Conservation (phyloP, 1,140 invertebrate species). For the Scylla paramamosain region DNA sequence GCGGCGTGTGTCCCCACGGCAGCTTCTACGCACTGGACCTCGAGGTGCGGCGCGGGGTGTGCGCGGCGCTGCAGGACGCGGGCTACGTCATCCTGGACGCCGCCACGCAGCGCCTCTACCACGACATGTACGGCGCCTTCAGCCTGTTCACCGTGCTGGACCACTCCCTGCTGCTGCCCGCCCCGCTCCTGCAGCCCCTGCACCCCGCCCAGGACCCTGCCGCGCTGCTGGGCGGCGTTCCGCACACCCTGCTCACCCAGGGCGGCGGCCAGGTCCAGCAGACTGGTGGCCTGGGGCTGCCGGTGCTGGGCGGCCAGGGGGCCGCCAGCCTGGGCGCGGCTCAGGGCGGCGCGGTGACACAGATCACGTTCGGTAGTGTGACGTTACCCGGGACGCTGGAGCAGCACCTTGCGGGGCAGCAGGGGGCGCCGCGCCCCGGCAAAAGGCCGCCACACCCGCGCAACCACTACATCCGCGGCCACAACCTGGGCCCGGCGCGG, state of each 20-base stretch:
- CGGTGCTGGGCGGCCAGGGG: background rate
- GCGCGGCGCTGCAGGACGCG: background rate
- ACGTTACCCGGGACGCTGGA: background rate
- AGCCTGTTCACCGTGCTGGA: background rate
- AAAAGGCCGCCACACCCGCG: background rate
- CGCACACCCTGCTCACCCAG: too few species aligned
- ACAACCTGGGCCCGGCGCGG: background rate
- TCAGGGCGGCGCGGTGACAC: too few species aligned
- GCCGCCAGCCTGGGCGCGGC: background rate
- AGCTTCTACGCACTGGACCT: background rate
- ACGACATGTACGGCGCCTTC: background rate
- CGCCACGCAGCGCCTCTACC: background rate
- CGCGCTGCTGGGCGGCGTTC: too few species aligned
- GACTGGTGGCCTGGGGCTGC: background rate
- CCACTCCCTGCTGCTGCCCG: background rate
- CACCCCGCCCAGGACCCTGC: background rate
- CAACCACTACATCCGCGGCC: background rate
- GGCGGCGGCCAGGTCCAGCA: background rate
- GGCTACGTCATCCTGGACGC: background rate
- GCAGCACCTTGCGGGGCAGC: background rate
- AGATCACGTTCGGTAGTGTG: background rate
- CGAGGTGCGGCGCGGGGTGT: background rate
- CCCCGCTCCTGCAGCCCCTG: too few species aligned
- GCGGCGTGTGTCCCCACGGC: background rate
- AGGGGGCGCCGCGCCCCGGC: background rate